These are phyloP conservation scores for Pipistrellus pipistrellus DNA, from an alignment of 2,797 vertebrate species.

Conservation along the genomic window DNA sequence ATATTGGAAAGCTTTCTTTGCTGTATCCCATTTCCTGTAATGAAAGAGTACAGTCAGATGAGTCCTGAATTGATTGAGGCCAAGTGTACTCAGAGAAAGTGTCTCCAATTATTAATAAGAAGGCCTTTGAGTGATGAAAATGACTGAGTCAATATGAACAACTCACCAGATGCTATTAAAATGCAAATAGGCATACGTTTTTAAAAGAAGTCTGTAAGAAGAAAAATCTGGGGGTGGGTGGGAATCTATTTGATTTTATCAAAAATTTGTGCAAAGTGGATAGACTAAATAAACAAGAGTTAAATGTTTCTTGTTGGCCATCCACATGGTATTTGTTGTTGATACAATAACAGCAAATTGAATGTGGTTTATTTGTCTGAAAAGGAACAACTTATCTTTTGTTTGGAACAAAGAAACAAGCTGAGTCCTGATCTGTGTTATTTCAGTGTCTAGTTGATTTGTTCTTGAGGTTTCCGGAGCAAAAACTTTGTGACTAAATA, in stretches of 20 bases:
- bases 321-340: conserved; percentile 59
- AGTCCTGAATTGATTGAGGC: not conserved
- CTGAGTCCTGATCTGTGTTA: conserved; percentile 53
- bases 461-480: conserved; percentile 67
- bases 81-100: not conserved
- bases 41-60: not conserved
- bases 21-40: conserved; percentile 42
- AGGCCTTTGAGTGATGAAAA: not conserved
- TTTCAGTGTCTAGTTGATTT: conserved; percentile 67
- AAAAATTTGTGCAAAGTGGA: conserved; percentile 57
- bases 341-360: conserved; percentile 64
- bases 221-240: not conserved
- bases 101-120: conserved; percentile 23
- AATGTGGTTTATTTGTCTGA: conserved; percentile 69
- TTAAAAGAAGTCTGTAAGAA: conserved; percentile 47
- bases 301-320: conserved; percentile 53
- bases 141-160: not conserved
- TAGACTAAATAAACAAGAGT: conserved; percentile 68
- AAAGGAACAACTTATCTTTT: conserved; percentile 72
- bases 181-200: not conserved
- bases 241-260: conserved; percentile 9
- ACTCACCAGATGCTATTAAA: conserved; percentile 32
- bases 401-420: conserved; percentile 58
- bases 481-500: conserved; percentile 63
- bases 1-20: not conserved